Evolutionary conservation across 2,797 vertebrate genomes (phyloP).

Genomic region (Tarsius wallacei): DNA sequence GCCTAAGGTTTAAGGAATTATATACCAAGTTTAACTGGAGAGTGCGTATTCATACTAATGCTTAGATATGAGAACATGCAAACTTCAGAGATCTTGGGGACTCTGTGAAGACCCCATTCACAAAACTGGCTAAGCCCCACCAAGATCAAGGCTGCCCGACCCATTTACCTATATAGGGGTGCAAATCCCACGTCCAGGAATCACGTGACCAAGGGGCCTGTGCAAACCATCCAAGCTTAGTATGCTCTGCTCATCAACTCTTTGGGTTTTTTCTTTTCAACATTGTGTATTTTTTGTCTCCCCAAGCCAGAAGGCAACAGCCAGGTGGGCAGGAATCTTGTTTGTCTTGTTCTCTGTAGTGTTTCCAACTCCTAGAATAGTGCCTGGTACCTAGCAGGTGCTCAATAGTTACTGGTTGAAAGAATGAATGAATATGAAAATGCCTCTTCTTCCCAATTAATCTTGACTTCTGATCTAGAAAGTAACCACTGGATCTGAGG

Average conservation of each 20-base stretch:
- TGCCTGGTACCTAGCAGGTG: not conserved
- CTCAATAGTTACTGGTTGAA: not conserved
- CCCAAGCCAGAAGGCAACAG: not conserved
- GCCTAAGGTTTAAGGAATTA: not conserved
- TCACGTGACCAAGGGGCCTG: accelerated
- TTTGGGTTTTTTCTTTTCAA: not conserved
- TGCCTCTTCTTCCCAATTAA: not conserved
- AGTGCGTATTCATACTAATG: not conserved
- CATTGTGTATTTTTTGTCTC: accelerated
- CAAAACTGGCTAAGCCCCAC: not conserved
- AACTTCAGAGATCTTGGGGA: not conserved
- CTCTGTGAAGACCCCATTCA: not conserved
- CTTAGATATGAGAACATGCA: not conserved
- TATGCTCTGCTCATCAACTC: accelerated
- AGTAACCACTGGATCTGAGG: not conserved
- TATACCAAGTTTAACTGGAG: not conserved
- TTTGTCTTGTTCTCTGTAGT: not conserved
- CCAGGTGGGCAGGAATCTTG: accelerated
- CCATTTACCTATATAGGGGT: too few relatives aligned
- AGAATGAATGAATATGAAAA: not conserved
- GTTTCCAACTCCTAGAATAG: not conserved
- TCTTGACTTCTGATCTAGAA: not conserved
- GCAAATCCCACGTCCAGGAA: accelerated
- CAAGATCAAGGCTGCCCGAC: accelerated
- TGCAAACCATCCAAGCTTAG: not conserved